These are phyloP conservation scores for Fulica atra DNA, from an alignment of 2,113 vertebrate genomes.

Conservation along the genomic window DNA sequence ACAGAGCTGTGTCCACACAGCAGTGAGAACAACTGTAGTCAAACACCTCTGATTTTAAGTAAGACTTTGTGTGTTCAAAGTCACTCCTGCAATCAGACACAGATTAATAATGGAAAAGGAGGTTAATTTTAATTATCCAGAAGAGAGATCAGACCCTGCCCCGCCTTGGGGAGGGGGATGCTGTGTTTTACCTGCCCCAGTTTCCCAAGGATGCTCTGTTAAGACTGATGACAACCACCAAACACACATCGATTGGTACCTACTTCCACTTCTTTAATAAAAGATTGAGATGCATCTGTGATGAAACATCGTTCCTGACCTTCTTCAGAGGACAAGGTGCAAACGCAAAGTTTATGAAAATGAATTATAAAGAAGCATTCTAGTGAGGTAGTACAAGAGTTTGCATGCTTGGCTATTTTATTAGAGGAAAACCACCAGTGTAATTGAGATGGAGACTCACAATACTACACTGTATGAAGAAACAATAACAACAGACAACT, in stretches of 20 bases:
- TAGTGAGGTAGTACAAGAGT: not conserved
- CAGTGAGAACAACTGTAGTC: not conserved
- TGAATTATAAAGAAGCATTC: not conserved
- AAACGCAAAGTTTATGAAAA: not conserved
- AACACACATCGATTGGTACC: accelerated
- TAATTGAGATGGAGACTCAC: not conserved
- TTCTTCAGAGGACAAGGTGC: not conserved
- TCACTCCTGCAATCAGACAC: not conserved
- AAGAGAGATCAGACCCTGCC: not conserved
- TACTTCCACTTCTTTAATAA: not conserved
- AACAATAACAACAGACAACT: not conserved
- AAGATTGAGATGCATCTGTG: accelerated
- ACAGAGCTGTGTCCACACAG: accelerated
- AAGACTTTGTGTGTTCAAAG: not conserved
- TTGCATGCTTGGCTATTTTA: not conserved
- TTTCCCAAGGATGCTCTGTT: not conserved
- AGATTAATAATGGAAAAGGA: not conserved
- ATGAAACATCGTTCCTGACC: not conserved
- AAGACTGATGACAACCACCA: not conserved
- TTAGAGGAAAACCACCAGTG: not conserved
- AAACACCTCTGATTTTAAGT: not conserved
- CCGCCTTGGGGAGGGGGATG: not conserved
- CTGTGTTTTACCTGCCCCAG: not conserved
- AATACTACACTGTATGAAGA: not conserved
- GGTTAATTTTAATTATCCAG: not conserved